Conservation (phyloP, 1,140 invertebrate species). For the Calosoma granatense region DNA sequence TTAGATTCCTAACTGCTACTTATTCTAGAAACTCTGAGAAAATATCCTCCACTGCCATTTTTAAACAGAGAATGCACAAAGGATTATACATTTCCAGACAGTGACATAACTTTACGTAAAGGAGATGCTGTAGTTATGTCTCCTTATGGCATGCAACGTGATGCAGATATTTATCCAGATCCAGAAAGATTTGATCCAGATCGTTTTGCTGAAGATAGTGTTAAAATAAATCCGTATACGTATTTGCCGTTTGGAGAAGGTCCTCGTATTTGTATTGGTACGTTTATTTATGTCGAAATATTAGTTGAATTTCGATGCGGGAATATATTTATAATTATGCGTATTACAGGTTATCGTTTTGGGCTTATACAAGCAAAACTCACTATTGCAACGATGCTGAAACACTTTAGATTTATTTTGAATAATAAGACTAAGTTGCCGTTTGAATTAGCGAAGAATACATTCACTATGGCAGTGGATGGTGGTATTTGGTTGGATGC, state of each 20-base stretch:
- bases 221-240: conserved; percentile 40
- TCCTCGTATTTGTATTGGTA: conserved; percentile 51
- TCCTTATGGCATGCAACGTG: conserved; percentile 42
- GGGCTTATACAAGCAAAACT: not conserved
- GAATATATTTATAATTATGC: not conserved
- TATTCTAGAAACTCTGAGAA: conserved; percentile 34
- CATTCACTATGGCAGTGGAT: not conserved
- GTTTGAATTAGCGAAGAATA: not conserved
- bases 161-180: conserved; percentile 40
- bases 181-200: conserved; percentile 47
- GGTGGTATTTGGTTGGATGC: not conserved
- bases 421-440: not conserved
- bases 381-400: not conserved
- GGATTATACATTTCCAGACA: conserved; percentile 24
- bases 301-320: no score
- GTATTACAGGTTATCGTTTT: not conserved
- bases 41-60: conserved; percentile 31
- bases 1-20: conserved; percentile 5
- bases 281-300: conserved; percentile 21
- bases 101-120: conserved; percentile 26
- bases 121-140: conserved; percentile 42
- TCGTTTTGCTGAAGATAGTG: conserved; percentile 40
- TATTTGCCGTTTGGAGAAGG: conserved; percentile 64
- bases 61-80: conserved; percentile 21
- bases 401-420: not conserved